Conservation (phyloP, 2,888 invertebrate species). For the Agrotis segetum region DNA sequence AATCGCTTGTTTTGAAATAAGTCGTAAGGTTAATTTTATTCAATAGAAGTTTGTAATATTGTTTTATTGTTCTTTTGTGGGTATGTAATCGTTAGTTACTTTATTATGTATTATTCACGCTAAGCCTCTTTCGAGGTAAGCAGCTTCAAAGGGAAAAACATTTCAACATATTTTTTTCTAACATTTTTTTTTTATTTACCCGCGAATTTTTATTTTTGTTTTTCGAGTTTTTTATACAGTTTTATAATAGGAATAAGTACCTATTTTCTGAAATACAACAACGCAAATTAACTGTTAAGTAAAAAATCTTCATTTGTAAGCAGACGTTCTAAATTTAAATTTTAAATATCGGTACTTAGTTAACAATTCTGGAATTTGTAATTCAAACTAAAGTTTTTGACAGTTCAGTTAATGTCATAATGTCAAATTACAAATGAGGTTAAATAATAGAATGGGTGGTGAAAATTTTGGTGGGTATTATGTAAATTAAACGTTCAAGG, state of each 20-base stretch:
- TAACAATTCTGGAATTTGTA: conserved; percentile 27
- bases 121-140: conserved; percentile 10
- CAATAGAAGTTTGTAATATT: conserved; percentile 28
- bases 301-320: background rate
- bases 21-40: conserved; percentile 53
- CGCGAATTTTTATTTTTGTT: background rate
- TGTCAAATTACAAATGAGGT: conserved; percentile 31
- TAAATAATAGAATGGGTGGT: conserved; percentile 7
- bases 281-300: background rate
- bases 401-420: conserved; percentile 47
- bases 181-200: background rate
- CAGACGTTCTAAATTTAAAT: conserved; percentile 36
- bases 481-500: conserved; percentile 15
- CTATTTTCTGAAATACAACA: too few relatives aligned
- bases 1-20: conserved; percentile 15
- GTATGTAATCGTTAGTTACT: conserved; percentile 5
- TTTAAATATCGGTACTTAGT: conserved; percentile 13
- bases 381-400: conserved; percentile 25
- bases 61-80: conserved; percentile 33
- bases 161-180: background rate
- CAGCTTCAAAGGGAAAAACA: background rate
- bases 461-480: background rate
- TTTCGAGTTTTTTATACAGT: too few relatives aligned
- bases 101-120: conserved; percentile 28
- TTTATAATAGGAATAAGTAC: too few relatives aligned